phyloP scores from a whole-genome alignment of 2,888 invertebrate genomes.

The Caenorhabditis imperialis region DNA sequence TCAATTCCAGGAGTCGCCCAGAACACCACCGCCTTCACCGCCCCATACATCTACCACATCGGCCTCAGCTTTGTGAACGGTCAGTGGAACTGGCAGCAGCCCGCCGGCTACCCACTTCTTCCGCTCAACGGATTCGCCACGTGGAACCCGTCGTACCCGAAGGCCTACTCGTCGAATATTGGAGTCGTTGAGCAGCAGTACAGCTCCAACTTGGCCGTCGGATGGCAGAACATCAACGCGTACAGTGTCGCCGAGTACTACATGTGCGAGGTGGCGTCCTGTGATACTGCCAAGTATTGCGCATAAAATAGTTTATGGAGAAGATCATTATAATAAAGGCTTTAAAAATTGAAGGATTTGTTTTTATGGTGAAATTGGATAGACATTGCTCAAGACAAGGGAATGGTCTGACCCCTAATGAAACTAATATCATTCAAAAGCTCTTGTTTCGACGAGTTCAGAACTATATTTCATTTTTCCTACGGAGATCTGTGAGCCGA shows the following conservation, averaged over 20 bases:
- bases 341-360: too few species aligned
- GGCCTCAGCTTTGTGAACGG: conserved; percentile 42
- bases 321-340: neutral
- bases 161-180: neutral
- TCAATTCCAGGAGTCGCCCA: conserved; percentile 27
- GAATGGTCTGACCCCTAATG: too few species aligned
- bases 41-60: conserved; percentile 47
- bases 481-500: too few species aligned
- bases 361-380: too few species aligned
- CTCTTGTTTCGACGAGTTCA: too few species aligned
- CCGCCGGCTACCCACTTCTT: conserved; percentile 21
- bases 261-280: conserved; percentile 41
- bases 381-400: too few species aligned
- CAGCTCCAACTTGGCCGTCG: conserved; percentile 20
- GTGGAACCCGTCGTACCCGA: conserved; percentile 52
- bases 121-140: conserved; percentile 15
- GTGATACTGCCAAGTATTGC: conserved; percentile 51
- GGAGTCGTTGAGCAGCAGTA: conserved; percentile 37
- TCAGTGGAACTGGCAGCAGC: conserved; percentile 44
- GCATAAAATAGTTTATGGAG: conserved; percentile 11
- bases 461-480: too few species aligned
- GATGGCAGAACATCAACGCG: conserved; percentile 47
- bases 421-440: too few species aligned
- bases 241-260: conserved; percentile 48
- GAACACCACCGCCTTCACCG: conserved; percentile 35